Percentiles rank a stretch among this genome's conserved stretches.
phyloP scores from a whole-genome alignment of 2,113 vertebrate genomes.

The Prionailurus viverrinus region DNA sequence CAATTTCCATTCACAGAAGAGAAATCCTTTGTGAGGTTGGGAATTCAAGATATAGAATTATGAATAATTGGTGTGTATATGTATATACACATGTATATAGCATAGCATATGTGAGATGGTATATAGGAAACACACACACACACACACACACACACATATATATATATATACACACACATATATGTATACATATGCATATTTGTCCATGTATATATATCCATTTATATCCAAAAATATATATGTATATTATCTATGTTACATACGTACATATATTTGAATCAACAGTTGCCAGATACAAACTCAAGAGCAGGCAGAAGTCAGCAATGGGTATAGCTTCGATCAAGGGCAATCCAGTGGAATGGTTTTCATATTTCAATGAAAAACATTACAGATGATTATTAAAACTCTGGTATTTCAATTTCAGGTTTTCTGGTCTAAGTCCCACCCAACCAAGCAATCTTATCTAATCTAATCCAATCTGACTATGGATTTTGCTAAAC shows the following conservation, averaged over 20 bases:
- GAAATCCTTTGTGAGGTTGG: not conserved
- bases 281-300: not conserved
- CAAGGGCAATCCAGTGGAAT: not conserved
- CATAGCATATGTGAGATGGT: not conserved
- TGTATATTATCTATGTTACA: not conserved
- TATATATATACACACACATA: no score
- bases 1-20: not conserved
- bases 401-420: not conserved
- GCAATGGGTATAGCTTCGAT: not conserved
- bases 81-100: not conserved
- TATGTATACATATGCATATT: not conserved
- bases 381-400: constrained; percentile 2
- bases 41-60: not conserved
- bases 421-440: not conserved
- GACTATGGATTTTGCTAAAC: not conserved
- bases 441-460: not conserved
- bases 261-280: not conserved
- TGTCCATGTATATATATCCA: not conserved
- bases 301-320: not conserved
- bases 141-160: no score
- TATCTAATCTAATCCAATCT: not conserved
- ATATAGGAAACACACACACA: not conserved
- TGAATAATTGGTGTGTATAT: not conserved
- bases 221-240: not conserved
- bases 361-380: constrained; percentile 35